Conservation (phyloP, 2,113 vertebrate species). For the Fukomys damarensis region DNA sequence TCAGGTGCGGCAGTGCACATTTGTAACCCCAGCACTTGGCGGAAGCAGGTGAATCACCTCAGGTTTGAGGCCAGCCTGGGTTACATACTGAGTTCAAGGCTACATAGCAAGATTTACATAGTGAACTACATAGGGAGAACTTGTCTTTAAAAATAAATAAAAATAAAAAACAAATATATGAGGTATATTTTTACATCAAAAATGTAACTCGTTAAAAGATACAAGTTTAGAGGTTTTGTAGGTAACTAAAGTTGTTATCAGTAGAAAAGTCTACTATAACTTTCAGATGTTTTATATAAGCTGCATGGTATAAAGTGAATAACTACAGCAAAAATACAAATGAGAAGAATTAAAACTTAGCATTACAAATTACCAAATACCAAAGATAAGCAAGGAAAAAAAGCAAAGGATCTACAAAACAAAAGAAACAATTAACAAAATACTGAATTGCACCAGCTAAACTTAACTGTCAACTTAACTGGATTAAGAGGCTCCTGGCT, state of each 20-base stretch:
- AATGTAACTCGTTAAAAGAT: neutral
- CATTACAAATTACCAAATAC: neutral
- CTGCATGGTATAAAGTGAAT: neutral
- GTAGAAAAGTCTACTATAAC: neutral
- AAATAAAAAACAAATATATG: neutral
- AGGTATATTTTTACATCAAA: neutral
- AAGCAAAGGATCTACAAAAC: neutral
- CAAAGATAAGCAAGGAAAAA: neutral
- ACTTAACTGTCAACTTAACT: neutral
- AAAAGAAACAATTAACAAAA: neutral
- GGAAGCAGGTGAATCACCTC: neutral
- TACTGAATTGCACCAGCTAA: neutral
- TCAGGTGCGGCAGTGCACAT: neutral
- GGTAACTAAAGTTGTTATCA: neutral
- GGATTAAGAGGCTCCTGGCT: neutral
- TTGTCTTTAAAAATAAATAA: neutral
- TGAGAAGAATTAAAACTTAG: neutral
- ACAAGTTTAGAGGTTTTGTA: neutral
- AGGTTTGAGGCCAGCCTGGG: neutral
- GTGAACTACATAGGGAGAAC: neutral
- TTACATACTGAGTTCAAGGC: neutral
- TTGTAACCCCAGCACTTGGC: neutral
- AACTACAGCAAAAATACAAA: neutral
- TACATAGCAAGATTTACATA: neutral
- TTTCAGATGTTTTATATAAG: neutral